Base-by-base conservation (phyloP, 2,888 invertebrate genomes). In the Danaus chrysippus region DNA sequence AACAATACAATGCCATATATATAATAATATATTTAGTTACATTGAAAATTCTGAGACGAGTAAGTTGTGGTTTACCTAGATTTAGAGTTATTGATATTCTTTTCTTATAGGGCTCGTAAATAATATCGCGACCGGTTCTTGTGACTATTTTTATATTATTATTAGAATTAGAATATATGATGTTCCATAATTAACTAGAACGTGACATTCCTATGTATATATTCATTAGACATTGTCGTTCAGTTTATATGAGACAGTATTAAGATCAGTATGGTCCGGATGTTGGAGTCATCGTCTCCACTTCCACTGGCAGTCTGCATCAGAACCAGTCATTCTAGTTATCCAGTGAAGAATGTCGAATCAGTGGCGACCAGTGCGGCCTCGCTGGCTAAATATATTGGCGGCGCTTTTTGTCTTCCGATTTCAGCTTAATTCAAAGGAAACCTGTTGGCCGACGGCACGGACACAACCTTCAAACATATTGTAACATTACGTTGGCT, bases 331-430 rank as follows among this genome's bases (percentile, higher is more conserved):
- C 68, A 56, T 19, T 65, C 68, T 56, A 63, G 71, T 71, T 71
- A 71, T 71, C 71, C 70, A 70, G 63, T n/a, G 57, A 64, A 68
- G 68, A 71, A 71, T 70, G 69, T 66, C 67, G 69, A 69, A 66
- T 72, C 70, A 63, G 68, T 63, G 62, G 62, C 58, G 59, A 55
- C 59, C 60, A 62, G 58, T 34, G 23, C 58, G 64, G 64, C 56
- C 54, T 44, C 60, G 59, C 44, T 41, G 49, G 56, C 58, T 60
- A 60, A 67, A 66, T 64, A 62, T 61, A 64, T 67, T 62, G 56
- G 64, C 66, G 62, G 58, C 55, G 34, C 23, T 62, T 64, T 62
- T 59, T 58, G 56, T 66, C 64, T 60, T 58, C 54, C 59, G 54
- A 60, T 62, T 56, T 58, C 60, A 62, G 59, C 56, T 59, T 13